These are phyloP conservation scores for Deilephila elpenor DNA, from an alignment of 2,888 invertebrate species.

Conservation along the genomic window DNA sequence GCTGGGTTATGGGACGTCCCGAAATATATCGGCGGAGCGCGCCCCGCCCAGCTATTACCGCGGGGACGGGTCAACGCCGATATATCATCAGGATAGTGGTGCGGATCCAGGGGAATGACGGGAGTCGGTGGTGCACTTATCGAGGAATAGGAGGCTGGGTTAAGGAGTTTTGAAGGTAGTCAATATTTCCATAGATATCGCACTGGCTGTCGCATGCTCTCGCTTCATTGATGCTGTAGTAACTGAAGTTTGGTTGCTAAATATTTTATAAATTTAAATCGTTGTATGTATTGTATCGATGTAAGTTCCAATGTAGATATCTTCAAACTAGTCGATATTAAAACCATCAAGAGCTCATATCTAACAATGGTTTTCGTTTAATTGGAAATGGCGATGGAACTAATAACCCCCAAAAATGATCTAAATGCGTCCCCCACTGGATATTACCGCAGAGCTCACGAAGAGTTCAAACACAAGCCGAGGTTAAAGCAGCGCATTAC, in stretches of 20 bases:
- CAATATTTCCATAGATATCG: too few species aligned
- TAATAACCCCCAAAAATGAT: neutral
- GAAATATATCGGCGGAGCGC: slow-evolving; percentile 41
- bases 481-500: slow-evolving; percentile 41
- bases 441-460: slow-evolving; percentile 42
- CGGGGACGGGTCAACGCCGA: slow-evolving; percentile 36
- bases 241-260: too few species aligned
- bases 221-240: too few species aligned
- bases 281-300: too few species aligned
- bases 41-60: slow-evolving; percentile 48
- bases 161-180: too few species aligned
- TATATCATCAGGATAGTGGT: slow-evolving; percentile 44
- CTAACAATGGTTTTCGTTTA: neutral
- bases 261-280: too few species aligned
- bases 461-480: slow-evolving; percentile 48
- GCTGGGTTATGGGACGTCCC: slow-evolving; percentile 50
- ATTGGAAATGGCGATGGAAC: neutral
- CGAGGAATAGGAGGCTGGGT: neutral
- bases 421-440: slow-evolving; percentile 24
- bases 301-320: too few species aligned
- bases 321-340: neutral
- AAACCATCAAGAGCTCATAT: neutral
- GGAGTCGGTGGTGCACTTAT: neutral
- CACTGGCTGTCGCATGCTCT: neutral
- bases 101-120: slow-evolving; percentile 15